Percentiles rank a stretch among this genome's conserved stretches.
Conservation (phyloP, 2,797 vertebrate species). For the Bryconaethiops microstoma region DNA sequence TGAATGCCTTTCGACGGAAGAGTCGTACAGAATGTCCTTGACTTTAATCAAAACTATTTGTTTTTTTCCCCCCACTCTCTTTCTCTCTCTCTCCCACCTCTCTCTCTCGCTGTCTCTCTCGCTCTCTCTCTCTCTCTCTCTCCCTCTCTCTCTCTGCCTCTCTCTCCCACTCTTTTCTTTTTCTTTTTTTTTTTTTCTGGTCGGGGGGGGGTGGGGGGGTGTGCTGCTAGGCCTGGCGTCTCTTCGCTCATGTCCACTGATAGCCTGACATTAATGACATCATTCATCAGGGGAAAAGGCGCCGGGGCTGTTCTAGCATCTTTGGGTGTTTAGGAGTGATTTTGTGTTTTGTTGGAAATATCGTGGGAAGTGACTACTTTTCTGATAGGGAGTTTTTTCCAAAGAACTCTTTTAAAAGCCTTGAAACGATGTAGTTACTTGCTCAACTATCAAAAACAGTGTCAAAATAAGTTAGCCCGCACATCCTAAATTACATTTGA, state of each 20-base stretch:
- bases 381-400: slow-evolving; percentile 47
- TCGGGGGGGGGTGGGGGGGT: slow-evolving; percentile 1
- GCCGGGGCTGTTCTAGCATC: slow-evolving; percentile 33
- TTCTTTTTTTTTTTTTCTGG: background rate
- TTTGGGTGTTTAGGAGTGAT: slow-evolving; percentile 13
- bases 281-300: slow-evolving; percentile 50
- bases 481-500: slow-evolving; percentile 16
- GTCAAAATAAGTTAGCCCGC: slow-evolving; percentile 9
- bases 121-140: slow-evolving; percentile 6
- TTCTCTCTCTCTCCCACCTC: background rate
- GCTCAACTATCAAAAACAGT: slow-evolving; percentile 4
- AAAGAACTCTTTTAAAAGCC: slow-evolving; percentile 5
- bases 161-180: background rate
- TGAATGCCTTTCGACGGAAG: slow-evolving; percentile 93
- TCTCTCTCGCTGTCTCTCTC: slow-evolving; percentile 5
- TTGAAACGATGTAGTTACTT: background rate
- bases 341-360: slow-evolving; percentile 32
- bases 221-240: slow-evolving; percentile 34
- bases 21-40: slow-evolving; percentile 98
- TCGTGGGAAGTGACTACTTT: slow-evolving; percentile 68
- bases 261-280: slow-evolving; percentile 85
- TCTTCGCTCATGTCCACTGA: slow-evolving; percentile 86
- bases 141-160: background rate
- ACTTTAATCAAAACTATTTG: slow-evolving; percentile 99
- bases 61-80: slow-evolving; percentile 75